Evolutionary conservation across 2,797 vertebrate species (phyloP).

Genomic region (Calcarius lapponicus): DNA sequence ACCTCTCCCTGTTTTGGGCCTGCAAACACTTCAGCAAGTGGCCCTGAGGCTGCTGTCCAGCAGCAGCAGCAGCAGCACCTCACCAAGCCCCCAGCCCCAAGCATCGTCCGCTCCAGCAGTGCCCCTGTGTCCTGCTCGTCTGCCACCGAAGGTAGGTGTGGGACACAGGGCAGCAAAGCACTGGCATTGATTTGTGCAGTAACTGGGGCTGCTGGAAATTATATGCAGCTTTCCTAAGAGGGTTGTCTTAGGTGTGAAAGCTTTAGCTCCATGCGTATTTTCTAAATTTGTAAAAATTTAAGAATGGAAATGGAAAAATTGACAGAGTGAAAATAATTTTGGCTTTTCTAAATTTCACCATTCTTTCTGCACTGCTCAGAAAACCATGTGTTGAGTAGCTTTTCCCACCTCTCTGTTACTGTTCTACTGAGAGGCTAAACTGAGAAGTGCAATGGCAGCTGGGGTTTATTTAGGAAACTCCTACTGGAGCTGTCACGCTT

Average conservation of each 20-base stretch:
- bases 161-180: not conserved
- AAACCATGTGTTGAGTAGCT: not conserved
- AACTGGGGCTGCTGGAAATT: not conserved
- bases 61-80: conserved; percentile 60
- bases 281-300: not conserved
- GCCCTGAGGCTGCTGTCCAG: conserved; percentile 59
- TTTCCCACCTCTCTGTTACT: not conserved
- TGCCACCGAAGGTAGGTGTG: conserved; percentile 79
- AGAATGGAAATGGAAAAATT: not conserved
- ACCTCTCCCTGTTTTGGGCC: conserved; percentile 73
- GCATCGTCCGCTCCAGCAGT: conserved; percentile 91
- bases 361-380: not conserved
- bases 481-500: not conserved
- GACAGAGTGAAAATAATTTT: not conserved
- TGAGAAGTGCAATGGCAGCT: not conserved
- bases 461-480: not conserved
- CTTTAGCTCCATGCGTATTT: not conserved
- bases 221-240: rapidly evolving
- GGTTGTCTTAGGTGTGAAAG: not conserved
- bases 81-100: conserved; percentile 76
- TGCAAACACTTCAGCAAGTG: not conserved
- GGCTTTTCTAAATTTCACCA: not conserved
- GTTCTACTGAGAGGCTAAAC: not conserved
- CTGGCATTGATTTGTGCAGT: not conserved
- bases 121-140: conserved; percentile 89